Base-by-base conservation (phyloP, 2,888 invertebrate species). In the Euclidia mi region DNA sequence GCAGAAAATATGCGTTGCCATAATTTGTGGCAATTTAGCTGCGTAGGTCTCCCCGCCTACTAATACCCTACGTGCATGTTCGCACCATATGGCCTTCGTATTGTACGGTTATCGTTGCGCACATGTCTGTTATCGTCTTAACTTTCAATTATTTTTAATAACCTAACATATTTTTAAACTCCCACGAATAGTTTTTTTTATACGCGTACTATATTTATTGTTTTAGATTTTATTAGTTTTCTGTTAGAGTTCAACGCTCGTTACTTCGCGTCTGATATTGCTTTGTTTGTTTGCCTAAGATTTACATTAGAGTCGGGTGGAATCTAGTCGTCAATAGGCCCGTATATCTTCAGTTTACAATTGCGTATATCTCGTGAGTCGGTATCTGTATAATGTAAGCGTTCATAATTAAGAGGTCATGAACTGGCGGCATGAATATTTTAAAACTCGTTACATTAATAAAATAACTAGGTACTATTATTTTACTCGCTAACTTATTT, bases 171-270 rank as follows among this genome's bases (percentile, higher is more conserved):
- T 41, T 48, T 37, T 41, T 12, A 50, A 43, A 41, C 12, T 25
- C 17, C 34, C 14, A 18, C 9, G 15, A 31, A 37, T 29, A 37
- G n/a, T n/a, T n/a, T 34, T 14, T 34, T 49, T 17, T 42, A 28
- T 42, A 43, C 35, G 20, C 14, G 18, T 29, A 12, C 37, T 25
- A 55, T 51, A 49, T 50, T 45, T 38, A 52, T 61, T 52, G 43
- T 35, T 45, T 44, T 32, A 47, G 20, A 49, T 52, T 67, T 73
- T 73, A 34, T 59, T 49, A 20, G 11, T 47, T 47, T 25, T 42
- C 46, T 43, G 35, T 35, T 18, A 25, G 25, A 57, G 74, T 61
- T 71, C 74, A 65, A 69, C 25, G 70, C 47, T 61, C 74, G 40
- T 35, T 37, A 29, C 25, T 28, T 15, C 34, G 11, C 28, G 31